These are phyloP conservation scores for Fragariocoptes setiger DNA, from an alignment of 1,140 invertebrate species.

Conservation along the genomic window DNA sequence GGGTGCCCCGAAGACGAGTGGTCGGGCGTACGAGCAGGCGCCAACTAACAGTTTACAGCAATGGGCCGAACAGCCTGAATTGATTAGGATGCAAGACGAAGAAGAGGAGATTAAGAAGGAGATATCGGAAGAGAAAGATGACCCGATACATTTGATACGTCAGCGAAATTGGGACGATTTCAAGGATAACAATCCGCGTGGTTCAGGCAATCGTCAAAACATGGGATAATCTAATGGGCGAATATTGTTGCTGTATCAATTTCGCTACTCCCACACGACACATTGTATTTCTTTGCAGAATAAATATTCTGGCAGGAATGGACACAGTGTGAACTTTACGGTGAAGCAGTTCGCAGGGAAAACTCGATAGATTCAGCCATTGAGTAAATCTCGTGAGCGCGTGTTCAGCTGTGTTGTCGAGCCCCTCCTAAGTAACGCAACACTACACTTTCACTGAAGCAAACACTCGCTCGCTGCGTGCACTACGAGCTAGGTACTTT, in stretches of 20 bases:
- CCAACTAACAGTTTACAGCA: constrained; percentile 8
- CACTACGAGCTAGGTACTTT: too few relatives aligned
- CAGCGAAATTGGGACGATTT: constrained; percentile 11
- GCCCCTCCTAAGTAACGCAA: too few relatives aligned
- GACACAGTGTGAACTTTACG: too few relatives aligned
- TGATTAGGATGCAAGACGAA: constrained; percentile 2
- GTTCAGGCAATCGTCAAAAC: constrained; percentile 5
- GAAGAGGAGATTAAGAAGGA: not conserved
- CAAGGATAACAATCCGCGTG: constrained; percentile 11
- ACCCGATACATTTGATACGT: constrained; percentile 16
- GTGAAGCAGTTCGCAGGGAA: too few relatives aligned
- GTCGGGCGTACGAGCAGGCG: constrained; percentile 4
- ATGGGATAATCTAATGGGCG: constrained; percentile 3
- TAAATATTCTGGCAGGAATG: too few relatives aligned
- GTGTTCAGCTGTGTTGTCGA: too few relatives aligned
- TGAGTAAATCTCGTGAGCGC: too few relatives aligned
- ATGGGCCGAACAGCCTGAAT: constrained; percentile 9
- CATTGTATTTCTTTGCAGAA: too few relatives aligned
- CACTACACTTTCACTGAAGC: too few relatives aligned
- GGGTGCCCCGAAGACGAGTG: constrained; percentile 3
- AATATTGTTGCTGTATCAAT: not conserved
- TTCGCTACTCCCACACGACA: too few relatives aligned
- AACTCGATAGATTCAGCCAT: too few relatives aligned
- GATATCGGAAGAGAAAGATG: constrained; percentile 17
- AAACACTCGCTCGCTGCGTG: too few relatives aligned